A percentile compares a stretch with the other conserved stretches of the same genome.
These are phyloP conservation scores for Phyllopteryx taeniolatus DNA, from an alignment of 2,113 vertebrate species.

Conservation along the genomic window DNA sequence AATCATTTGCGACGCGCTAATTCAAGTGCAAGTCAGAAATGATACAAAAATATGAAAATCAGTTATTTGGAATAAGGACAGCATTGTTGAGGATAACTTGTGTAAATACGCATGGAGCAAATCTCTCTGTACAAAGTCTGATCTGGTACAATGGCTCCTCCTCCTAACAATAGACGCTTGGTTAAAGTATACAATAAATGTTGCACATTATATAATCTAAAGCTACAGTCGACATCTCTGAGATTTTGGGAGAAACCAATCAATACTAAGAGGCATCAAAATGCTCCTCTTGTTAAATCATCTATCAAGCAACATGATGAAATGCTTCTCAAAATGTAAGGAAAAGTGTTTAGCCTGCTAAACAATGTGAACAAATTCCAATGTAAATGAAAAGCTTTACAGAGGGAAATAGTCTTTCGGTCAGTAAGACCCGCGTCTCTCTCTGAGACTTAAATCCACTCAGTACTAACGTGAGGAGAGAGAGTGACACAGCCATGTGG, in stretches of 20 bases:
- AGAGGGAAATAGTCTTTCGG: conserved; percentile 50
- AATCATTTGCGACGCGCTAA: not conserved
- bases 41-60: conserved; percentile 7
- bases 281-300: conserved; percentile 10
- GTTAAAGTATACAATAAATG: conserved; percentile 12
- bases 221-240: conserved; percentile 7
- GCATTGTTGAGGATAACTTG: not conserved
- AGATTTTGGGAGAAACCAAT: conserved; percentile 19
- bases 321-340: not conserved
- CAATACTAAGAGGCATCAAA: conserved; percentile 17
- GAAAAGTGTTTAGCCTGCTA: conserved; percentile 8
- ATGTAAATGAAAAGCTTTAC: conserved; percentile 40
- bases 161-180: not conserved
- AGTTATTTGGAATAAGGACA: not conserved
- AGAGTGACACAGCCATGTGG: not conserved
- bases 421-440: conserved; percentile 31
- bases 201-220: conserved; percentile 25
- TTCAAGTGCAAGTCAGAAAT: conserved; percentile 4
- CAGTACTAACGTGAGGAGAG: conserved; percentile 37
- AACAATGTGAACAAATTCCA: conserved; percentile 26
- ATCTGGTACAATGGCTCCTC: conserved; percentile 16
- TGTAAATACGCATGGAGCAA: conserved; percentile 25
- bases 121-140: conserved; percentile 12
- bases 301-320: not conserved
- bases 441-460: conserved; percentile 47